Conservation (phyloP, 2,797 vertebrate genomes). For the Pangasius macronema region DNA sequence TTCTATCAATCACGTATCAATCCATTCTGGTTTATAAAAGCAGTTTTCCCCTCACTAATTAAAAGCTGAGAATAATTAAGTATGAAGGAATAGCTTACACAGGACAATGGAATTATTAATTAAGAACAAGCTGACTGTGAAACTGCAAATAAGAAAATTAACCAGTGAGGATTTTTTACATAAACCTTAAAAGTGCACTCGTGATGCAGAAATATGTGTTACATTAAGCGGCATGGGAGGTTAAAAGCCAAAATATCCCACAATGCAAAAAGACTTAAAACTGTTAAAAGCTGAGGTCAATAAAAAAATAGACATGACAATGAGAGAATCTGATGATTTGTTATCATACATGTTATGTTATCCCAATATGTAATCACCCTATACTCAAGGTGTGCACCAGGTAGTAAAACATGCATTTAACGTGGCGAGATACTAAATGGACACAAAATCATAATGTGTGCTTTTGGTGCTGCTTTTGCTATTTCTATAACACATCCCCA, state of each 20-base stretch:
- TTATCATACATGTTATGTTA: too few species aligned
- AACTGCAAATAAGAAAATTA: not conserved
- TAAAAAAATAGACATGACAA: not conserved
- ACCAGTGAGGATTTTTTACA: not conserved
- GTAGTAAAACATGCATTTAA: not conserved
- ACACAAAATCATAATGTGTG: not conserved
- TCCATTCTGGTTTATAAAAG: not conserved
- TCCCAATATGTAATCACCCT: not conserved
- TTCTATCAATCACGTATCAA: not conserved
- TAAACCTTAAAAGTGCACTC: not conserved
- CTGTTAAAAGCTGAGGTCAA: not conserved
- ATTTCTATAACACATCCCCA: not conserved
- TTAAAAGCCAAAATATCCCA: not conserved
- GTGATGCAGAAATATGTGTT: not conserved
- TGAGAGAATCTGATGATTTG: not conserved
- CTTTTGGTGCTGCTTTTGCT: not conserved
- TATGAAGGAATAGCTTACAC: conserved; percentile 21
- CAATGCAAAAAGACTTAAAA: not conserved
- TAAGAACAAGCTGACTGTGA: not conserved
- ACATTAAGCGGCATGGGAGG: not conserved
- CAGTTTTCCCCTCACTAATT: conserved; percentile 5
- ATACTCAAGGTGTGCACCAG: not conserved
- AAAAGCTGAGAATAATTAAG: conserved; percentile 25
- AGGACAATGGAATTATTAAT: not conserved
- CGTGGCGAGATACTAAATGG: not conserved